Percentiles rank a stretch among this genome's conserved stretches.
Evolutionary conservation across 2,113 vertebrate species (phyloP).

Genomic region (Blennius ocellaris): DNA sequence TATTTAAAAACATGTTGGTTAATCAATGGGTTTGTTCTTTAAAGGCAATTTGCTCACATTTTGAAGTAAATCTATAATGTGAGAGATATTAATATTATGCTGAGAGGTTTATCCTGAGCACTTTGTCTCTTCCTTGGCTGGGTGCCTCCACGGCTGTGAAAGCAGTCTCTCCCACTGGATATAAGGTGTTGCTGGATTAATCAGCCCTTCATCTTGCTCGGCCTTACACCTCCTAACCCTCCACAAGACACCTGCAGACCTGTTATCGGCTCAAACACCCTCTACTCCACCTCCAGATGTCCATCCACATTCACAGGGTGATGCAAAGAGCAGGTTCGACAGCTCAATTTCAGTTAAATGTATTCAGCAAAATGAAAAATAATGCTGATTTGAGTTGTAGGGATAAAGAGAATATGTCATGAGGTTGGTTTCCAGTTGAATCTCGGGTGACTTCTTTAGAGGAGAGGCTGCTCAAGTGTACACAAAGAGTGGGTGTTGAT

Average conservation of each 20-base stretch:
- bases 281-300: conserved; percentile 55
- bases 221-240: conserved; percentile 67
- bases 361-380: too few relatives aligned
- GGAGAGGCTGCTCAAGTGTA: conserved; percentile 39
- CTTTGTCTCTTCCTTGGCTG: conserved; percentile 10
- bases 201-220: conserved; percentile 61
- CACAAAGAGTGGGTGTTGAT: conserved; percentile 55
- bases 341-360: too few relatives aligned
- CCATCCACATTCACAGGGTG: conserved; percentile 27
- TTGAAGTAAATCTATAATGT: neutral
- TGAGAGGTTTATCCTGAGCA: conserved; percentile 13
- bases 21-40: neutral
- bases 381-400: neutral
- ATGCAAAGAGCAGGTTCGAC: too few relatives aligned
- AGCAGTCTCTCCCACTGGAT: conserved; percentile 48
- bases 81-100: neutral
- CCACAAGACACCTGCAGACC: conserved; percentile 61
- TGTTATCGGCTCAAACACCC: conserved; percentile 53
- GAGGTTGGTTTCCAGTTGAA: conserved; percentile 40
- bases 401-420: conserved; percentile 30
- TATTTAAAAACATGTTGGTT: neutral
- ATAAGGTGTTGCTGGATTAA: conserved; percentile 77
- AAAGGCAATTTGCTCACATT: neutral
- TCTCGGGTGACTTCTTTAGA: conserved; percentile 31
- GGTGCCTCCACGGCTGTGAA: conserved; percentile 28